Conservation (phyloP, 2,888 invertebrate species). For the Cheiracanthium punctorium region DNA sequence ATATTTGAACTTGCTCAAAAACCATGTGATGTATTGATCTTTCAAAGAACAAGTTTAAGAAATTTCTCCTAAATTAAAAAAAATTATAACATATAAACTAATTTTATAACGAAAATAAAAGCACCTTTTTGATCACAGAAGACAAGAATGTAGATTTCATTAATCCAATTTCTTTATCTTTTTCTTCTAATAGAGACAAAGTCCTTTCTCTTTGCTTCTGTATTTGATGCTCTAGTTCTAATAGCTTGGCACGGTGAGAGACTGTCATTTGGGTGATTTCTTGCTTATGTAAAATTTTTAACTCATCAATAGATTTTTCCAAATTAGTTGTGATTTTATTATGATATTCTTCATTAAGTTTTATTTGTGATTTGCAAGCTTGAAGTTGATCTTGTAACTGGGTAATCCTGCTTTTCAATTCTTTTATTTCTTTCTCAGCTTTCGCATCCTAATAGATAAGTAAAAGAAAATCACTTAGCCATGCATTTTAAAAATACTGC, state of each 20-base stretch:
- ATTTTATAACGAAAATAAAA: background rate
- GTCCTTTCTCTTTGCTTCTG: slow-evolving; percentile 88
- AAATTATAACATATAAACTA: too few relatives aligned
- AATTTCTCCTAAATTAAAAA: too few relatives aligned
- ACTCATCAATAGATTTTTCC: slow-evolving; percentile 73
- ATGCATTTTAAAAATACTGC: too few relatives aligned
- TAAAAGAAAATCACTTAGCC: too few relatives aligned
- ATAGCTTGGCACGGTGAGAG: slow-evolving; percentile 76
- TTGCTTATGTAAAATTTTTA: slow-evolving; percentile 76
- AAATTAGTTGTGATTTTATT: slow-evolving; percentile 77
- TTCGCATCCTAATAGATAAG: slow-evolving; percentile 63
- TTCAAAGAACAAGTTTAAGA: too few relatives aligned
- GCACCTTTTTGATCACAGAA: slow-evolving; percentile 44
- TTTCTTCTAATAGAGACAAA: slow-evolving; percentile 85
- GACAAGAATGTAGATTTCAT: slow-evolving; percentile 73
- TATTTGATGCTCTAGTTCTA: slow-evolving; percentile 83
- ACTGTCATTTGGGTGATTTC: slow-evolving; percentile 76
- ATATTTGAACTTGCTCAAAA: too few relatives aligned
- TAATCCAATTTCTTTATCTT: slow-evolving; percentile 80
- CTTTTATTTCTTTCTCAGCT: slow-evolving; percentile 70
- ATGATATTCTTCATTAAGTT: slow-evolving; percentile 82
- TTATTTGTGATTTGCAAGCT: slow-evolving; percentile 80
- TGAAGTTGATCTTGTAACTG: slow-evolving; percentile 83
- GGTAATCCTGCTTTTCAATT: slow-evolving; percentile 78
- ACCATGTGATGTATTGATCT: too few relatives aligned